These are phyloP conservation scores for Tamandua tetradactyla DNA, from an alignment of 2,797 vertebrate species.

Conservation along the genomic window DNA sequence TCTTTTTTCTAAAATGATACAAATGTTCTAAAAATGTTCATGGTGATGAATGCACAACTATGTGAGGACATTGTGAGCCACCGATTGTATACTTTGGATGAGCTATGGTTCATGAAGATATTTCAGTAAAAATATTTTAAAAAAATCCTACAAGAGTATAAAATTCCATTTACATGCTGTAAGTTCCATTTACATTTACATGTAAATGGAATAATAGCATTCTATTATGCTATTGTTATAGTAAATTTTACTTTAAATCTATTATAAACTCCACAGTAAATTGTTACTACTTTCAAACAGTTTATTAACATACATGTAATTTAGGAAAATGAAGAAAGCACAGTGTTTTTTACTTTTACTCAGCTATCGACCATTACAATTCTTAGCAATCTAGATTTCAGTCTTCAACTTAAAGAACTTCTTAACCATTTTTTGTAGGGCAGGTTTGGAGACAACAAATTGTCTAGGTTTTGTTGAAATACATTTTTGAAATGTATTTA, in stretches of 20 bases:
- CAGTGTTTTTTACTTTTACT: background rate
- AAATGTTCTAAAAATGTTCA: too few relatives aligned
- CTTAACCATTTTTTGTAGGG: background rate
- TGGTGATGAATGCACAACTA: too few relatives aligned
- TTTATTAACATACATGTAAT: background rate
- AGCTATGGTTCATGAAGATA: too few relatives aligned
- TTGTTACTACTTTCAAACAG: background rate
- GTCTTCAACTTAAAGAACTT: background rate
- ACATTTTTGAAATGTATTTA: background rate
- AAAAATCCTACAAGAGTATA: background rate
- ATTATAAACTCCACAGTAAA: background rate
- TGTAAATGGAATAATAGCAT: too few relatives aligned
- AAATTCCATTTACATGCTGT: background rate
- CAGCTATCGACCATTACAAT: background rate
- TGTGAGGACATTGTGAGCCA: too few relatives aligned
- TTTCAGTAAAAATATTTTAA: too few relatives aligned
- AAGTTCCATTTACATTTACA: background rate
- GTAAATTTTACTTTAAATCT: background rate
- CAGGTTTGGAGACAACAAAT: background rate
- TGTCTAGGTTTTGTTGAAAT: background rate
- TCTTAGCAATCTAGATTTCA: too few relatives aligned
- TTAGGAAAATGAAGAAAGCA: background rate
- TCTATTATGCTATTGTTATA: background rate
- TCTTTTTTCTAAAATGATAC: too few relatives aligned
- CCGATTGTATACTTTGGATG: too few relatives aligned